Evolutionary conservation across 2,113 vertebrate genomes (phyloP).

Genomic region (Cathartes aura): DNA sequence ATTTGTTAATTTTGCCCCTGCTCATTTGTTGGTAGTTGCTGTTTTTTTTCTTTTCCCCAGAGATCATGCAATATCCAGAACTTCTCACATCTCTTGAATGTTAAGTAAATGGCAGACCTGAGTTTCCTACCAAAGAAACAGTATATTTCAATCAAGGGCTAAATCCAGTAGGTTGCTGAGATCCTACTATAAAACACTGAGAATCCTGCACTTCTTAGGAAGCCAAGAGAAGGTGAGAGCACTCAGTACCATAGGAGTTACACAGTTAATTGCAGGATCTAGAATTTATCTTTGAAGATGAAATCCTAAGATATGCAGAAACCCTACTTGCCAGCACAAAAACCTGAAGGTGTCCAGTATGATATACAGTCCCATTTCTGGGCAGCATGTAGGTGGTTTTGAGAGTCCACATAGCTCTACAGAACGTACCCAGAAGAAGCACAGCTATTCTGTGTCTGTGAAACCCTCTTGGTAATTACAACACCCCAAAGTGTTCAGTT

Average conservation of each 20-base stretch:
- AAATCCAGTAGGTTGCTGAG: neutral
- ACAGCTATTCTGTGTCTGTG: neutral
- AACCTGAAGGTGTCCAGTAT: neutral
- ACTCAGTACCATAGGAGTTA: neutral
- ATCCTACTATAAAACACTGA: neutral
- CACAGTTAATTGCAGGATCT: neutral
- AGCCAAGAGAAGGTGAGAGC: neutral
- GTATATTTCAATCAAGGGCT: neutral
- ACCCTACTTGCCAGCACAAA: neutral
- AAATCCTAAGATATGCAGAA: neutral
- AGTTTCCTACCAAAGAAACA: neutral
- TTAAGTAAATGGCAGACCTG: neutral
- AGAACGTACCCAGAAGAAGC: neutral
- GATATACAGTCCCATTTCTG: neutral
- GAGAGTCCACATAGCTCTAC: fast-evolving
- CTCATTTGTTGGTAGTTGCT: neutral
- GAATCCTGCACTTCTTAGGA: neutral
- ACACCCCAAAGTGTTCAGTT: neutral
- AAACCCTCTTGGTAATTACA: neutral
- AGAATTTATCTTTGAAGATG: neutral
- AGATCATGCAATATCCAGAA: neutral
- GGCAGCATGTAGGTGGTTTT: neutral
- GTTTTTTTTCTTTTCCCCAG: neutral
- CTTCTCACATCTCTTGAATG: neutral
- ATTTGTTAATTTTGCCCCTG: neutral